Conservation (phyloP, 2,888 invertebrate genomes). For the Campoletis raptor region DNA sequence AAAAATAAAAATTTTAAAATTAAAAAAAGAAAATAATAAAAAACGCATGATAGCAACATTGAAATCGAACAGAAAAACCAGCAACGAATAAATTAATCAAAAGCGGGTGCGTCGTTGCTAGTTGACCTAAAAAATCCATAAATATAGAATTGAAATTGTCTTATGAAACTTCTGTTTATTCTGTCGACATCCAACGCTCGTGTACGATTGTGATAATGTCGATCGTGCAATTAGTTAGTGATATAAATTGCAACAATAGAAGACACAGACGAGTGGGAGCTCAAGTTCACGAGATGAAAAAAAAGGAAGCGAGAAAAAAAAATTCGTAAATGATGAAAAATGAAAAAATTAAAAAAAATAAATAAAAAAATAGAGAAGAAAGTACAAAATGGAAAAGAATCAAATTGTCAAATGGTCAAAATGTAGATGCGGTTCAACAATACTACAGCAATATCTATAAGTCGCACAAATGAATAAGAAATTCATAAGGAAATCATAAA, state of each 20-base stretch:
- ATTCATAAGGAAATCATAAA: background rate
- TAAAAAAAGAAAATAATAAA: too few relatives aligned
- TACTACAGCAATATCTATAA: too few relatives aligned
- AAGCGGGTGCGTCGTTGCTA: too few relatives aligned
- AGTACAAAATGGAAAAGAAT: background rate
- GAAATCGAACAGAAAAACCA: too few relatives aligned
- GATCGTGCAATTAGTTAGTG: slow-evolving; percentile 25
- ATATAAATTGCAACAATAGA: slow-evolving; percentile 34
- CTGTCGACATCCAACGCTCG: slow-evolving; percentile 59
- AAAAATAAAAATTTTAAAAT: too few relatives aligned
- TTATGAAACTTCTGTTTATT: slow-evolving; percentile 61
- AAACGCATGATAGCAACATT: too few relatives aligned
- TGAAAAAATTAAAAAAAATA: too few relatives aligned
- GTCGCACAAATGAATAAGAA: background rate
- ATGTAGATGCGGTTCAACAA: background rate
- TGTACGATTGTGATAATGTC: slow-evolving; percentile 41
- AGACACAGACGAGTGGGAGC: background rate
- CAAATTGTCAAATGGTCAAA: background rate
- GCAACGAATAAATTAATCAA: too few relatives aligned
- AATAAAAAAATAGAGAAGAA: background rate
- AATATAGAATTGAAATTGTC: slow-evolving; percentile 42
- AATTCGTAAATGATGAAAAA: background rate
- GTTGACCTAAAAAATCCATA: slow-evolving; percentile 37
- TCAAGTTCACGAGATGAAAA: slow-evolving; percentile 33
- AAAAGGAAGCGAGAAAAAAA: background rate